Conservation (phyloP, 2,113 vertebrate species). For the Gopherus evgoodei region DNA sequence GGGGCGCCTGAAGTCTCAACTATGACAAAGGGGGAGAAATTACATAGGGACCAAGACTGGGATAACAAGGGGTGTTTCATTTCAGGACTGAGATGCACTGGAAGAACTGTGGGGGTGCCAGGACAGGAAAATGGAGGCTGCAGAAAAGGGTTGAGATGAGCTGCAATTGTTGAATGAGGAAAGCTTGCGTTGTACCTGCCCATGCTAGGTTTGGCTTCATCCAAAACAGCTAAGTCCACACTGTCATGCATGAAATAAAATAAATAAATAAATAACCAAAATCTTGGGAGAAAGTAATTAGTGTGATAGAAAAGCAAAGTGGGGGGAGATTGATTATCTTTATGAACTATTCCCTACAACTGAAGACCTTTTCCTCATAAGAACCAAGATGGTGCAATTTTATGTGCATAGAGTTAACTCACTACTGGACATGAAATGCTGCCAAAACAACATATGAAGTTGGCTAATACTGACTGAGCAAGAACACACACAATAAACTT, state of each 20-base stretch:
- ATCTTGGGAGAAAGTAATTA: background rate
- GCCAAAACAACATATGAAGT: conserved; percentile 1
- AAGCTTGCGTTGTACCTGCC: background rate
- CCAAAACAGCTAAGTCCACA: no score
- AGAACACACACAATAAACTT: background rate
- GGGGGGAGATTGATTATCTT: background rate
- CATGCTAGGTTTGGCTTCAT: background rate
- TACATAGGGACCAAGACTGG: background rate
- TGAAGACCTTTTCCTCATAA: background rate
- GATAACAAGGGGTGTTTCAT: background rate
- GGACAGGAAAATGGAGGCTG: conserved; percentile 8
- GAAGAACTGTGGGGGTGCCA: background rate
- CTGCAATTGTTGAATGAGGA: background rate
- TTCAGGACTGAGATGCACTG: conserved; percentile 30
- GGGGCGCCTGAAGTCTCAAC: conserved; percentile 20
- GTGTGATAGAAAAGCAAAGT: background rate
- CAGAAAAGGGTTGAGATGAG: background rate
- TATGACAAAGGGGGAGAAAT: background rate
- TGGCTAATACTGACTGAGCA: background rate
- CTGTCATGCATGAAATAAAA: no score
- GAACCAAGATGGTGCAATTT: background rate
- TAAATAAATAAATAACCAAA: no score
- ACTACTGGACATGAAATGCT: conserved; percentile 6
- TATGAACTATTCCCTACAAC: conserved; percentile 6
- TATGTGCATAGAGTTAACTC: background rate